Conservation (phyloP, 2,113 vertebrate genomes). For the Rutilus rutilus region DNA sequence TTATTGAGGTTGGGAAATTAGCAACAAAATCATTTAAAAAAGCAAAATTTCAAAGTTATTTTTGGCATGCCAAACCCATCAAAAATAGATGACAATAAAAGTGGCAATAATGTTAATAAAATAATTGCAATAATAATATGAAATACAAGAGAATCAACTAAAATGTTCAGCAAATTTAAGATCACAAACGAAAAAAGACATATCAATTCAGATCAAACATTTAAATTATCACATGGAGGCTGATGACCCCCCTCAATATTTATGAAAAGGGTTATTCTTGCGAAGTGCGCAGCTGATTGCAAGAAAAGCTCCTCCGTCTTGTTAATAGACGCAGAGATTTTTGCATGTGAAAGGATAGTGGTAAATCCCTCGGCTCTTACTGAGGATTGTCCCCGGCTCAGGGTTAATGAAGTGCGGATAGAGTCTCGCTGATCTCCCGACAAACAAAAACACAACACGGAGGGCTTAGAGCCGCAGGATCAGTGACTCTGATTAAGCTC, state of each 20-base stretch:
- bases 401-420: conserved; percentile 99
- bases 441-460: conserved; percentile 89
- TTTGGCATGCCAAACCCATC: not conserved
- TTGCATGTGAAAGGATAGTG: conserved; percentile 92
- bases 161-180: not conserved
- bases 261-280: conserved; percentile 72
- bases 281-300: conserved; percentile 86
- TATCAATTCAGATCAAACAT: conserved; percentile 12
- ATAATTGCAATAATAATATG: not conserved
- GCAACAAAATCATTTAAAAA: not conserved
- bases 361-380: conserved; percentile 86
- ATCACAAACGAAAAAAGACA: not conserved
- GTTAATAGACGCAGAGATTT: conserved; percentile 74
- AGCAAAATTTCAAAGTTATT: not conserved
- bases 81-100: not conserved
- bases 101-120: not conserved
- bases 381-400: conserved; percentile 85
- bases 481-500: conserved; percentile 98
- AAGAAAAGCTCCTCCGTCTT: conserved; percentile 71
- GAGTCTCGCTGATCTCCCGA: conserved; percentile 89
- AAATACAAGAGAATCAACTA: not conserved
- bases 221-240: conserved; percentile 21
- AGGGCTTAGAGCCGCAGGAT: conserved; percentile 94
- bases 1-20: not conserved
- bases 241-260: conserved; percentile 60